A percentile compares a stretch with the other conserved stretches of the same genome.
These are phyloP conservation scores for Stichopus horrens DNA, from an alignment of 53 echinoderm and acorn worm genomes.

Conservation along the genomic window DNA sequence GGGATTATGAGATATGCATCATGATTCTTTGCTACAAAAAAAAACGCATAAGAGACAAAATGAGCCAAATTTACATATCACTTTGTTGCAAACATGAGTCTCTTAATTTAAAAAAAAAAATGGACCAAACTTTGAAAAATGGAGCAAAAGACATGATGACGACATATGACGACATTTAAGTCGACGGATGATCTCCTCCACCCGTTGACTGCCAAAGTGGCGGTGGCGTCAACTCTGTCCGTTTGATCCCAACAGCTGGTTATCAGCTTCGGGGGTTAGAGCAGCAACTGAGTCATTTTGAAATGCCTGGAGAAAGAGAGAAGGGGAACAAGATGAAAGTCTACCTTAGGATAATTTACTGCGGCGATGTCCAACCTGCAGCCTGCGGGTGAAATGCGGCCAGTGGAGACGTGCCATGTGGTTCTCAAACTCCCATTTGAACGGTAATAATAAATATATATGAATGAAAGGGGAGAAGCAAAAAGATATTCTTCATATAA, in stretches of 20 bases:
- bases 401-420: too few relatives aligned
- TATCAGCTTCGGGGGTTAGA: not conserved
- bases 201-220: too few relatives aligned
- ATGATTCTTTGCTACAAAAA: not conserved
- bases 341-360: too few relatives aligned
- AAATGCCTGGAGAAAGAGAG: slow-evolving; percentile 3
- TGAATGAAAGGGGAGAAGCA: too few relatives aligned
- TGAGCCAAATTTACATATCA: slow-evolving; percentile 40
- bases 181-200: not conserved
- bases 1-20: not conserved
- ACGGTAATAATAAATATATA: too few relatives aligned
- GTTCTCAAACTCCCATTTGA: too few relatives aligned
- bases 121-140: not conserved
- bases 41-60: not conserved
- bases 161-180: not conserved
- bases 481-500: too few relatives aligned
- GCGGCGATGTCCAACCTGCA: too few relatives aligned
- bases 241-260: not conserved
- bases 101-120: not conserved
- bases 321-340: not conserved
- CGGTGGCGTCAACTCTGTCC: slow-evolving; percentile 17
- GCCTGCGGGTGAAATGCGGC: too few relatives aligned
- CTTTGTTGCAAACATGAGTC: slow-evolving; percentile 16
- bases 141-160: not conserved
- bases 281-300: slow-evolving; percentile 16